A percentile compares a stretch with the other conserved stretches of the same genome.
Evolutionary conservation across 2,113 vertebrate species (phyloP).

Genomic region (Pleuronectes platessa): DNA sequence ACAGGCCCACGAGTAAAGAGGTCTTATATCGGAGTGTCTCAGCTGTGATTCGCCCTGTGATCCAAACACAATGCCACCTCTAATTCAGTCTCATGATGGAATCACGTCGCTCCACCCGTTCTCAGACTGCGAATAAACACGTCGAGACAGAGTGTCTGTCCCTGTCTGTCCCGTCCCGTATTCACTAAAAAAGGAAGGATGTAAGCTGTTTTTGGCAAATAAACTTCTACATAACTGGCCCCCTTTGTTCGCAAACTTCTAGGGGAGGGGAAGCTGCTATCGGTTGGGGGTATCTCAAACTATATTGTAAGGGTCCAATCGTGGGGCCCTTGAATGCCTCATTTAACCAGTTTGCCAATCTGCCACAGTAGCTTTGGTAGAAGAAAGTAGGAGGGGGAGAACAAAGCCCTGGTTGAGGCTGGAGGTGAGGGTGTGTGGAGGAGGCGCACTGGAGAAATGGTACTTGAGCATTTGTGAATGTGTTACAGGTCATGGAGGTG

Average conservation of each 20-base stretch:
- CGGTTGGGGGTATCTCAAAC: slow-evolving; percentile 81
- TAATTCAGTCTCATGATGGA: slow-evolving; percentile 74
- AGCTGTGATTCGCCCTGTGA: slow-evolving; percentile 61
- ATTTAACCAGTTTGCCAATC: slow-evolving; percentile 61
- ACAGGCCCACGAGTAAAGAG: slow-evolving; percentile 31
- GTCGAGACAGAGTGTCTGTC: slow-evolving; percentile 79
- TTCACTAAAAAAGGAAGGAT: slow-evolving; percentile 83
- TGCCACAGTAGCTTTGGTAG: slow-evolving; percentile 56
- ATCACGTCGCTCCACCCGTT: slow-evolving; percentile 52
- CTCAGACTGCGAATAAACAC: slow-evolving; percentile 80
- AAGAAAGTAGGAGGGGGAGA: slow-evolving; percentile 48
- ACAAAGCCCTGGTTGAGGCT: slow-evolving; percentile 70
- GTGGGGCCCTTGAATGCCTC: slow-evolving; percentile 72
- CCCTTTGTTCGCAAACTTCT: slow-evolving; percentile 79
- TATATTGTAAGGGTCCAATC: slow-evolving; percentile 77
- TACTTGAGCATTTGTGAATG: slow-evolving; percentile 83
- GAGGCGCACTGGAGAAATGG: slow-evolving; percentile 17
- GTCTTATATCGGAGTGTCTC: slow-evolving; percentile 50
- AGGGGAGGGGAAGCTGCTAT: slow-evolving; percentile 73
- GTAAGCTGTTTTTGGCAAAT: slow-evolving; percentile 83
- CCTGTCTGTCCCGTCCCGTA: slow-evolving; percentile 73
- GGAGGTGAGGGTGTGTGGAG: slow-evolving; percentile 47
- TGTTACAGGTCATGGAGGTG: slow-evolving; percentile 87
- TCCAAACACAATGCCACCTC: slow-evolving; percentile 72
- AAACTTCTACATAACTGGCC: slow-evolving; percentile 73